Evolutionary conservation across 2,888 invertebrate species (phyloP).

Genomic region (Polyploca ridens): DNA sequence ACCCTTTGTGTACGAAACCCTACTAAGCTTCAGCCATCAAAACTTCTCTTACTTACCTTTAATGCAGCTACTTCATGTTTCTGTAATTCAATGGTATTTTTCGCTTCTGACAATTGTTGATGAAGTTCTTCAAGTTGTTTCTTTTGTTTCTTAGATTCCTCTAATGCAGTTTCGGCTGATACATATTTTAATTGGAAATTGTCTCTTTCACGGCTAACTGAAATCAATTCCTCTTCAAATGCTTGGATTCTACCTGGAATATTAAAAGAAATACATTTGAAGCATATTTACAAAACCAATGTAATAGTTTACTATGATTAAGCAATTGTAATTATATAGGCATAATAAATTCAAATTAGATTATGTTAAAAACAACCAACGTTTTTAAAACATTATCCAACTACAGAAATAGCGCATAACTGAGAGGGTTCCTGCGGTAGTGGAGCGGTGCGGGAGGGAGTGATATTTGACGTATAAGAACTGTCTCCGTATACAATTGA

Average conservation of each 20-base stretch:
- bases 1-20: no score
- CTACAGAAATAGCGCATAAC: no score
- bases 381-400: no score
- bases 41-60: constrained; percentile 53
- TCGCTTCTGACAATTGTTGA: constrained; percentile 68
- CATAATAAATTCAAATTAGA: no score
- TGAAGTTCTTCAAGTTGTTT: constrained; percentile 81
- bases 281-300: neutral
- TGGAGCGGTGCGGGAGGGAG: no score
- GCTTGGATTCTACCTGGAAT: constrained; percentile 71
- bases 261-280: neutral
- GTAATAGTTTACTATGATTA: no score
- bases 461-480: no score
- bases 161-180: constrained; percentile 79
- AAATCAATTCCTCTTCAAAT: constrained; percentile 77
- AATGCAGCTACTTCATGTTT: constrained; percentile 74
- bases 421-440: no score
- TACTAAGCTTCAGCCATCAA: no score
- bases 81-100: constrained; percentile 73
- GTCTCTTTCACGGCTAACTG: constrained; percentile 74
- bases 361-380: no score
- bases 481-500: no score
- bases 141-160: constrained; percentile 83
- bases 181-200: constrained; percentile 76
- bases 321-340: no score